Evolutionary conservation across 2,797 vertebrate species (phyloP), one percentile per base, ranked within the genome.

Genomic region (Potorous gilbertii): DNA sequence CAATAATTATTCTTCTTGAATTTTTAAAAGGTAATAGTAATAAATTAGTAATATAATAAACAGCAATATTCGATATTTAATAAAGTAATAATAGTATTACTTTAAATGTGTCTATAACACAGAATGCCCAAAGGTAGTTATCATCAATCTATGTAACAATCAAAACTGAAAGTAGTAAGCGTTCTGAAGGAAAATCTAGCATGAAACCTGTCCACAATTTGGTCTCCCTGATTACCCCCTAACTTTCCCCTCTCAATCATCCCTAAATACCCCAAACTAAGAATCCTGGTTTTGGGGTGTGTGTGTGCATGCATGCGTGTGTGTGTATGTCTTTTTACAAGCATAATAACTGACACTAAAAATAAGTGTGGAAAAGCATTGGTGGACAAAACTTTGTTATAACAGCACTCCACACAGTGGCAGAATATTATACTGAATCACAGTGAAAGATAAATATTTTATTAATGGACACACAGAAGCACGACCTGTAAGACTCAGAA

Each of bases 281-380:
- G 12, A 46, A 27, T 74, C 66, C 18, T 46, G 40, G 46, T 81
- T 81, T 81, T n/a, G n/a, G 74, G 8, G 50, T 52, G 50, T 3
- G 50, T 52, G 50, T 3, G 50, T 52, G 0, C 0, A 4, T 52
- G 50, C 0, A 4, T 52, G 50, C 0, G 50, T 52, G 3, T 52
- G 50, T 3, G 50, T 3, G 50, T 52, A 4, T 52, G 57, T 34
- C n/a, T n/a, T n/a, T n/a, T n/a, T n/a, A n/a, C n/a, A n/a, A 62
- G 31, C 8, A 74, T 5, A 21, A 74, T 21, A 12, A 74, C 8
- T 24, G 2, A 46, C 27, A 81, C 21, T 46, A 46, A 46, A 55
- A 27, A 46, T 46, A 81, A 46, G n/a, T 34, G 31, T 62, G 21
- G 9, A 46, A 46, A 81, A 81, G 74, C 11, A 27, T 4, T 81